These are phyloP conservation scores for Ageneiosus marmoratus DNA, from an alignment of 2,113 vertebrate genomes.

Conservation along the genomic window DNA sequence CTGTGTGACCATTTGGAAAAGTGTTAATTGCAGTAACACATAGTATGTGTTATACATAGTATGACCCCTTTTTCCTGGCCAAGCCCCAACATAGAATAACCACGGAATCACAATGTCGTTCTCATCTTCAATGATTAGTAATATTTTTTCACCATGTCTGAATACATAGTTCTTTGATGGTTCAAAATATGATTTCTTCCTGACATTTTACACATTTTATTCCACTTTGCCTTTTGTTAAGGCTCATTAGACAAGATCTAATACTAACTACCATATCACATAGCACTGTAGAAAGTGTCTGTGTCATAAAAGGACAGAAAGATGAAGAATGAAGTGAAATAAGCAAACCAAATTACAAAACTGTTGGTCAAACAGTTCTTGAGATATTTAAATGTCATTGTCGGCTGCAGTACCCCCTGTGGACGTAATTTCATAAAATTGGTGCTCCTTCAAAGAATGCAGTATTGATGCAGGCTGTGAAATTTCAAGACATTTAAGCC, in stretches of 20 bases:
- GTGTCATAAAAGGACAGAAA: no score
- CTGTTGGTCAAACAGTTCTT: no score
- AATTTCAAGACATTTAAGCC: no score
- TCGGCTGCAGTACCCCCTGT: no score
- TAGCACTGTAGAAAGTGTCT: no score
- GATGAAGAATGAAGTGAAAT: no score
- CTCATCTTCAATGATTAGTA: not conserved
- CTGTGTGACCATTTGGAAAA: conserved; percentile 17
- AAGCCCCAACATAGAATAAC: not conserved
- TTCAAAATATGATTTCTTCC: not conserved
- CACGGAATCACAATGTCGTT: not conserved
- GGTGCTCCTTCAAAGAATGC: no score
- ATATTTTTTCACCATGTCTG: not conserved
- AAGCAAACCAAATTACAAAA: no score
- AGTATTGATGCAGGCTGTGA: no score
- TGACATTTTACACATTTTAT: not conserved
- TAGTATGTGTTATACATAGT: not conserved
- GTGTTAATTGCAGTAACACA: conserved; percentile 30
- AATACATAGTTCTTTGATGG: not conserved
- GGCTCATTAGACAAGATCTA: not conserved
- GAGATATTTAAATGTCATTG: no score
- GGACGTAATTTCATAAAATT: no score
- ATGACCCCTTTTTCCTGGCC: not conserved
- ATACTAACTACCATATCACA: not conserved
- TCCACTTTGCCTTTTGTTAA: not conserved